Evolutionary conservation across 2,888 invertebrate genomes (phyloP), one percentile per base, ranked within the genome.

Genomic region (Pollenia amentaria): DNA sequence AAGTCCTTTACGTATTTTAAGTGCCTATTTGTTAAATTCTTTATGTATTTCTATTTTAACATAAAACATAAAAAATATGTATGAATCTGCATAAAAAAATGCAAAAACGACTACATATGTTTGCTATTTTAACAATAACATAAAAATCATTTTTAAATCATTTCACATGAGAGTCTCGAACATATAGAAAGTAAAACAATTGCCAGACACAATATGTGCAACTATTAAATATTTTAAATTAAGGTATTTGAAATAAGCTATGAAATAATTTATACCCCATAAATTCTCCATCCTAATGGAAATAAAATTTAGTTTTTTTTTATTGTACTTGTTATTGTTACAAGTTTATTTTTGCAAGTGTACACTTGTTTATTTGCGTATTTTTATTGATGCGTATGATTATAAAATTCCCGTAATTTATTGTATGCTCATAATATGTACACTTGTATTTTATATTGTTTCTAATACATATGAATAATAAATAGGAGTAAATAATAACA

Each of bases 301-400:
- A 29, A 67, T 29, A 29, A 29, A 29, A 6, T 29, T 29, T 29
- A 29, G 29, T 29, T 29, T 29, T 29, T 14, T 65, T 69, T 67
- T 82, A 70, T 53, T 18, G 6, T 6, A 16, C 53, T 83, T 38
- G 3, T 70, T 29, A 18, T 55, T 46, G 51, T 18, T 46, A 18
- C 18, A 69, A 12, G 40, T 16, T 11, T 40, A 65, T 73, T 38
- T 8, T 12, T 44, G 14, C 65, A 65, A 44, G 3, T 53, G 48
- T 14, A 16, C 60, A 8, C 7, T 40, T 72, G 46, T 51, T 57
- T 18, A 72, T 84, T 87, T 73, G 44, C 21, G 65, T 76, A 53
- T 65, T 83, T 75, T 80, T 83, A 80, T 83, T 73, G 80, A 80
- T 53, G 80, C 84, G 67, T 84, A 62, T 72, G 67, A 80, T 80